These are phyloP conservation scores for Hirtodrosophila duncani DNA, from an alignment of 2,888 invertebrate species.

Conservation along the genomic window DNA sequence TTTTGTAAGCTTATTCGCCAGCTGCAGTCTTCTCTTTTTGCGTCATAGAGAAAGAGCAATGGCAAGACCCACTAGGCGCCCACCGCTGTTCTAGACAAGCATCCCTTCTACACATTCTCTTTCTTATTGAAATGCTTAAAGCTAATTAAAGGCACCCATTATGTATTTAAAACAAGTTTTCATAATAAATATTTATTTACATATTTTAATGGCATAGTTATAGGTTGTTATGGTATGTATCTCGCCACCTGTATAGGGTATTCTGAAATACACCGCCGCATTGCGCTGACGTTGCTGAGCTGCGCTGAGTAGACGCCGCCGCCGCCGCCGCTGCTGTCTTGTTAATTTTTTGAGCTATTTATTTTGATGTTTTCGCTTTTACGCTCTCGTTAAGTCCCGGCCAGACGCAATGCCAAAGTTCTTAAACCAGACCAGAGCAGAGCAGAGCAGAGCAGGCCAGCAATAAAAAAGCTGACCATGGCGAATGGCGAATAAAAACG, in stretches of 20 bases:
- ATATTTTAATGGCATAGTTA: too few relatives aligned
- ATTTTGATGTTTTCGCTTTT: conserved; percentile 74
- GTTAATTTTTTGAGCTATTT: conserved; percentile 74
- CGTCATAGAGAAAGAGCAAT: too few relatives aligned
- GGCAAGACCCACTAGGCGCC: too few relatives aligned
- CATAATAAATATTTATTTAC: too few relatives aligned
- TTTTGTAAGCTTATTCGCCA: too few relatives aligned
- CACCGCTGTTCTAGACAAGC: too few relatives aligned
- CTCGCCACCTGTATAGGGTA: neutral
- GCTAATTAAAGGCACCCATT: too few relatives aligned
- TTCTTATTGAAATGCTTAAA: too few relatives aligned
- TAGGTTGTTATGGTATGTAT: too few relatives aligned
- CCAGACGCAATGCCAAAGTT: conserved; percentile 60
- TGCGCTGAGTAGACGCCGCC: conserved; percentile 19
- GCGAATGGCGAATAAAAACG: conserved; percentile 15
- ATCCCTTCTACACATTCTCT: too few relatives aligned
- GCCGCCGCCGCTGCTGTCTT: conserved; percentile 52
- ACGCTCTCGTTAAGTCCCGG: conserved; percentile 69
- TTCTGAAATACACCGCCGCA: neutral
- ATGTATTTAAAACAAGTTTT: too few relatives aligned
- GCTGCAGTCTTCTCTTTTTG: too few relatives aligned
- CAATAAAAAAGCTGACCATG: conserved; percentile 35
- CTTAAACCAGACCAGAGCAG: conserved; percentile 15
- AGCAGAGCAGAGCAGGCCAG: neutral
- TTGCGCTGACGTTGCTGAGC: neutral